Conservation (phyloP, 2,797 vertebrate species). For the Oceanodroma leucorhoa region DNA sequence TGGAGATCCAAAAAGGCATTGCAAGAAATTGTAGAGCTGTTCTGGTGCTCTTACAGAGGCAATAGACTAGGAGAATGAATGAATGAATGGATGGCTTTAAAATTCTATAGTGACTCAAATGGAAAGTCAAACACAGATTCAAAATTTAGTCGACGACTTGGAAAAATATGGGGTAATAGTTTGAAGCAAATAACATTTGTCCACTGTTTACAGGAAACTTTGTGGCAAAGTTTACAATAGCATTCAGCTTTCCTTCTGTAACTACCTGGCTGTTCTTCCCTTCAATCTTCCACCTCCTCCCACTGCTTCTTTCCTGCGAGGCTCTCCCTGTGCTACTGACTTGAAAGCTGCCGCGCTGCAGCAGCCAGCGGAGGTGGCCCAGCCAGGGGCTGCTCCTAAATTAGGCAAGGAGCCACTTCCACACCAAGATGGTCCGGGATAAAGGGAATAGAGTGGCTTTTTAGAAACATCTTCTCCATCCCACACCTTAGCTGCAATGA, state of each 20-base stretch:
- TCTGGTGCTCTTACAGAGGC: background rate
- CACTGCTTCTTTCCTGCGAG: background rate
- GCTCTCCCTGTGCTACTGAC: background rate
- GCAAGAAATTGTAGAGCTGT: background rate
- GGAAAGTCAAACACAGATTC: background rate
- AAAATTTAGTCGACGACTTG: background rate
- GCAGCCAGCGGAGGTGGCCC: background rate
- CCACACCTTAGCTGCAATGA: background rate
- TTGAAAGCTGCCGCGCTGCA: background rate
- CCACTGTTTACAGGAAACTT: background rate
- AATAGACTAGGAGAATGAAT: background rate
- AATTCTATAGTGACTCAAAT: background rate
- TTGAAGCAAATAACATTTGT: background rate
- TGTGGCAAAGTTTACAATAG: background rate
- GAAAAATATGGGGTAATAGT: background rate
- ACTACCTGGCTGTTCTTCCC: background rate
- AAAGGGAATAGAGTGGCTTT: background rate
- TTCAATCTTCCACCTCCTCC: background rate
- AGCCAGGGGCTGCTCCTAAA: background rate
- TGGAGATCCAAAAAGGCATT: background rate
- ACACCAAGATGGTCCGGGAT: background rate
- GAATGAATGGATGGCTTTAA: background rate
- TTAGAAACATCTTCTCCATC: background rate
- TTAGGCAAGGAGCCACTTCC: background rate
- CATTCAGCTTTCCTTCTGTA: background rate